Base-by-base conservation (phyloP, 2,888 invertebrate genomes). In the Eupithecia subfuscata region DNA sequence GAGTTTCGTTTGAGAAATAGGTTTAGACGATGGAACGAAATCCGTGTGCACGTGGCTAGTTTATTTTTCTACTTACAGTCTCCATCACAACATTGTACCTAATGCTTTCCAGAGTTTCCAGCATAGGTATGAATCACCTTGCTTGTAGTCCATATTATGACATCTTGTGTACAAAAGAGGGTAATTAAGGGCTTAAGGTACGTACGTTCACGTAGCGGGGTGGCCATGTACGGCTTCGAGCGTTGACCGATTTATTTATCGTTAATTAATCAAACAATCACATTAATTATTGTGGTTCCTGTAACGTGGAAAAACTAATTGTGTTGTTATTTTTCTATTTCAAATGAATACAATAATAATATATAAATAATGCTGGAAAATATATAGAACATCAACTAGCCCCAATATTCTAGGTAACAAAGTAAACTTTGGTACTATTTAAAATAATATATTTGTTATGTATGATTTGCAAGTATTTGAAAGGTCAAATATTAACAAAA, bases 211-310 rank as follows among this genome's bases (percentile, higher is more conserved):
- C 78, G 71, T 67, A 70, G 76, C 71, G 75, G 79, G 80, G 79
- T 78, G 80, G 34, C 25, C 56, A 64, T 72, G 71, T 79, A 80
- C 1, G 82, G 80, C 78, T 82, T 82, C 82, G 79, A 79, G 77
- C 82, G 56, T 34, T 79, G 80, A 77, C 82, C 82, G 75, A 70
- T 63, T 75, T 76, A 74, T 76, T 77, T 77, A 75, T 72, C 71
- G 78, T 34, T 52, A 73, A 75, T 45, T 77, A 75, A 71, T 75
- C 22, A 64, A 30, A 45, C 30, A 63, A 43, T 71, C 60, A 64
- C n/a, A 60, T 40, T 68, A 43, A 45, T 68, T 2, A 37, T 40
- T 67, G 14, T 65, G 6, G 16, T 67, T 67, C n/a, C 22, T 67
- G 40, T 67, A 67, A 67, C 11, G 65, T n/a, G 37, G n/a, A n/a